These are phyloP conservation scores for Perccottus glenii DNA, from an alignment of 2,113 vertebrate species.

Conservation along the genomic window DNA sequence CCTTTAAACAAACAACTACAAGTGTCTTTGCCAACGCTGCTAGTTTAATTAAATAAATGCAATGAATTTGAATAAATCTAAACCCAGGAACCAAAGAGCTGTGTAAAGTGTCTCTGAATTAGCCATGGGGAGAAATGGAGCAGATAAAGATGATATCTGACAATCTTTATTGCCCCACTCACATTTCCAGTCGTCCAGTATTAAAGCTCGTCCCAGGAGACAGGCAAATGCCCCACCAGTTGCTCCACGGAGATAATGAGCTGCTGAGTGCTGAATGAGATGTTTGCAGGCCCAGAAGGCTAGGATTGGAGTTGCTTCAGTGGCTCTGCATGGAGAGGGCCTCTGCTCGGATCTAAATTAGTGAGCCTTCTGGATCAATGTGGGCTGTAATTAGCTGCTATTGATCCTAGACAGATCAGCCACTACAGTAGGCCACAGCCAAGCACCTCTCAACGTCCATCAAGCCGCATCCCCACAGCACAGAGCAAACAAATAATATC, in stretches of 20 bases:
- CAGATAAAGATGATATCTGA: constrained; percentile 22
- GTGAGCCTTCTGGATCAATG: constrained; percentile 76
- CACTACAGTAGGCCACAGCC: constrained; percentile 74
- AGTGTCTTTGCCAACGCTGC: too few species aligned
- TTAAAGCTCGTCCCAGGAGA: constrained; percentile 44
- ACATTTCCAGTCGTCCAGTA: constrained; percentile 27
- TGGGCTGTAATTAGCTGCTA: constrained; percentile 81
- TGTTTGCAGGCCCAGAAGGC: constrained; percentile 67
- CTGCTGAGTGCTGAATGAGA: constrained; percentile 73
- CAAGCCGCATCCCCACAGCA: constrained; percentile 55
- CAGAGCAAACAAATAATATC: constrained; percentile 71
- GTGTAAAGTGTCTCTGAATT: background rate
- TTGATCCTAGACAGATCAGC: constrained; percentile 79
- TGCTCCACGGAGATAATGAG: constrained; percentile 73
- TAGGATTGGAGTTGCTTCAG: constrained; percentile 66
- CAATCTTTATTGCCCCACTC: constrained; percentile 39
- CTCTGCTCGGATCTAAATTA: constrained; percentile 74
- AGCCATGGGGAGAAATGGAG: constrained; percentile 12
- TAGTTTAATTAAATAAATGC: too few species aligned
- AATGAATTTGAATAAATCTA: too few species aligned
- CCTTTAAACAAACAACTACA: background rate
- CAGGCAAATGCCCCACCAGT: constrained; percentile 58
- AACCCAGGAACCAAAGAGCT: background rate
- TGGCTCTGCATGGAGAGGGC: constrained; percentile 55
- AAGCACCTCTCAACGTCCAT: constrained; percentile 73